Evolutionary conservation across 1,140 invertebrate species (phyloP).

Genomic region (Elysia chlorotica): DNA sequence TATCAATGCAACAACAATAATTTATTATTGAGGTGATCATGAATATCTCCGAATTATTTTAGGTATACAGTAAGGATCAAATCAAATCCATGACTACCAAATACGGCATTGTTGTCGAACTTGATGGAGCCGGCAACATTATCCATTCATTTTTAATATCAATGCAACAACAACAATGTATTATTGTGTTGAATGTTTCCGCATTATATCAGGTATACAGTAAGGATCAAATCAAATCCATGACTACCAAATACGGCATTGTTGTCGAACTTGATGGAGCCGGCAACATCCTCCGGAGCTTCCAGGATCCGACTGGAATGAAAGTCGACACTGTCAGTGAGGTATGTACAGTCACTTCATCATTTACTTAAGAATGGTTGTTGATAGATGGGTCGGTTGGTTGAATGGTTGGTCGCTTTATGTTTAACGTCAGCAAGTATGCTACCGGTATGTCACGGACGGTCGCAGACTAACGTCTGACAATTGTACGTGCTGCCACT

Average conservation of each 20-base stretch:
- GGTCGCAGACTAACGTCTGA: too few relatives aligned
- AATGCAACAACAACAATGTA: neutral
- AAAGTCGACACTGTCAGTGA: neutral
- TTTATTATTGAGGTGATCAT: neutral
- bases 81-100: neutral
- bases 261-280: conserved; percentile 53
- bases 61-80: conserved; percentile 49
- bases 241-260: conserved; percentile 67
- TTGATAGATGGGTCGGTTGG: neutral
- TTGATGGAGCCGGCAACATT: neutral
- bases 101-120: neutral
- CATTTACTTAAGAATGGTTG: neutral
- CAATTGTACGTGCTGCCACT: too few relatives aligned
- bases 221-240: conserved; percentile 67
- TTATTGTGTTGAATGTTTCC: neutral
- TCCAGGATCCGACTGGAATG: conserved; percentile 21
- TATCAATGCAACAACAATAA: neutral
- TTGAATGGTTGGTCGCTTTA: neutral
- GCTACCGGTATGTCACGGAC: neutral
- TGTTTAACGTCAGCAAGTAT: neutral
- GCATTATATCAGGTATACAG: conserved; percentile 63
- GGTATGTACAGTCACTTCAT: neutral
- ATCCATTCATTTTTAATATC: neutral
- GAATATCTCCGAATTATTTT: too few relatives aligned
- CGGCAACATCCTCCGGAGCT: conserved; percentile 14